Evolutionary conservation across 2,113 vertebrate genomes (phyloP).

Genomic region (Melanostigma gelatinosum): DNA sequence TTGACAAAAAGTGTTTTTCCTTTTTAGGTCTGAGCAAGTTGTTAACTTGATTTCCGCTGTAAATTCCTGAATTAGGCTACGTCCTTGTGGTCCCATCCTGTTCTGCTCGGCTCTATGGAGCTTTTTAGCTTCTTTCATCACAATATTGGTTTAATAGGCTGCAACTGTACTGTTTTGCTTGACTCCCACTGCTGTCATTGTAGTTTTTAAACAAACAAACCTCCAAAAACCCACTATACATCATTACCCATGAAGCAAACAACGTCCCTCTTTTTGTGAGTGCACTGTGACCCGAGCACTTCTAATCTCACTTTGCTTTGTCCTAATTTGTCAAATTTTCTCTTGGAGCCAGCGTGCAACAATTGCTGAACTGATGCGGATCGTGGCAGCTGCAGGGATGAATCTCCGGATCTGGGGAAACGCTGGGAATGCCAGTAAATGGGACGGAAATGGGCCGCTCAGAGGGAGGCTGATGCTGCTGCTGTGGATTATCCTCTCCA

Average conservation of each 20-base stretch:
- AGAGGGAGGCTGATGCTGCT: conserved; percentile 70
- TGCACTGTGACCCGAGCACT: conserved; percentile 27
- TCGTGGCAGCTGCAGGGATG: conserved; percentile 66
- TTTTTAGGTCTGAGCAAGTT: not conserved
- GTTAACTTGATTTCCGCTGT: not conserved
- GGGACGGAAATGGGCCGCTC: conserved; percentile 48
- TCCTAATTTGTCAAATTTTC: conserved; percentile 35
- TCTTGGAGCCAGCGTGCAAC: conserved; percentile 40
- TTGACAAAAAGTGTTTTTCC: not conserved
- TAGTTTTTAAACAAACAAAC: not conserved
- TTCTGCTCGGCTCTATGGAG: not conserved
- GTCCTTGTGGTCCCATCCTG: not conserved
- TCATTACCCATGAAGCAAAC: not conserved
- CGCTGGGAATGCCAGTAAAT: conserved; percentile 50
- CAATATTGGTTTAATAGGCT: not conserved
- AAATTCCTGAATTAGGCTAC: not conserved
- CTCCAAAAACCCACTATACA: not conserved
- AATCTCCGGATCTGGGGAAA: conserved; percentile 45
- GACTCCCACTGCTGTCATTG: not conserved
- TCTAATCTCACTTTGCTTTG: conserved; percentile 28
- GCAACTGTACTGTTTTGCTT: not conserved
- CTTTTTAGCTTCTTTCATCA: not conserved
- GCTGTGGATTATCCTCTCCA: conserved; percentile 81
- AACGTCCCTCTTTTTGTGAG: not conserved
- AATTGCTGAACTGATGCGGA: conserved; percentile 47